These are phyloP conservation scores for Lasioglossum calceatum DNA, from an alignment of 2,888 invertebrate species.

Conservation along the genomic window DNA sequence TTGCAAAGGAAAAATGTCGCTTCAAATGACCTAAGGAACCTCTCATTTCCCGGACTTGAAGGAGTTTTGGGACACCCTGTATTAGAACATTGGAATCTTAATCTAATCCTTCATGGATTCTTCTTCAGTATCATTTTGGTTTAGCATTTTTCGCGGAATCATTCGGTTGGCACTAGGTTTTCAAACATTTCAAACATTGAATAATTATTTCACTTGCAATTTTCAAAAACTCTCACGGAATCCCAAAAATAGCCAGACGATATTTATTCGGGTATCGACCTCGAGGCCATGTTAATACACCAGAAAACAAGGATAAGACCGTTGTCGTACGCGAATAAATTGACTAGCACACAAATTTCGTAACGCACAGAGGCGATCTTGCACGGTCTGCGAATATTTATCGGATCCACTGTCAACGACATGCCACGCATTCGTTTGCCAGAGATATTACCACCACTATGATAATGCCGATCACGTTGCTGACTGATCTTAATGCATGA, in stretches of 20 bases:
- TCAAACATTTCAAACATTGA: neutral
- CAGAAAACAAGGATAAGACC: constrained; percentile 6
- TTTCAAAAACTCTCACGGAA: neutral
- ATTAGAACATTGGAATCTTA: too few species aligned
- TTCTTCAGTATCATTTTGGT: neutral
- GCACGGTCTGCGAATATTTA: constrained; percentile 22
- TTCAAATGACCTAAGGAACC: too few species aligned
- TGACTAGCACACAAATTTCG: neutral
- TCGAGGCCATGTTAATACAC: neutral
- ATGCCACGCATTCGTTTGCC: neutral
- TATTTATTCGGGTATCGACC: neutral
- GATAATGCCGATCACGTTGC: constrained; percentile 27
- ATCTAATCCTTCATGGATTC: too few species aligned
- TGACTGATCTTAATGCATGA: constrained; percentile 5
- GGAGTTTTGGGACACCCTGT: too few species aligned
- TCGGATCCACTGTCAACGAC: constrained; percentile 15
- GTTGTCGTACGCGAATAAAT: neutral
- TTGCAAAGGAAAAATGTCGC: too few species aligned
- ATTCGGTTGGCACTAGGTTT: too few species aligned
- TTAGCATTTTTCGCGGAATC: neutral
- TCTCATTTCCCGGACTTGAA: too few species aligned
- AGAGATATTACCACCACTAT: neutral
- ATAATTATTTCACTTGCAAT: neutral
- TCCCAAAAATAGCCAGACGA: neutral
- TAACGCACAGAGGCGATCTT: neutral